These are phyloP conservation scores for Lota lota DNA, from an alignment of 2,113 vertebrate genomes.

Conservation along the genomic window DNA sequence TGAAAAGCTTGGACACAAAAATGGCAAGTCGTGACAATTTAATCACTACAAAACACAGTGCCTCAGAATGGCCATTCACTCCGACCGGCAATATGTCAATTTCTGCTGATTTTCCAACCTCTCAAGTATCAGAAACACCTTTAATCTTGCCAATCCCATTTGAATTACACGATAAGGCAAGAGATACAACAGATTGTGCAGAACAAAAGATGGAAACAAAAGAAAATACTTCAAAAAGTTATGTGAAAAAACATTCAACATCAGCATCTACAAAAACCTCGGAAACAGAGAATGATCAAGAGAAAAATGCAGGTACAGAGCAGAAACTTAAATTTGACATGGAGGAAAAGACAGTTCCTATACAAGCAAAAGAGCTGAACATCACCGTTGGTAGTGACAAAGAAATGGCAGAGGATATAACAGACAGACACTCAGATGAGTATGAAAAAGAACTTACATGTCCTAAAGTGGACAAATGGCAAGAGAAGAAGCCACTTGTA, in stretches of 20 bases:
- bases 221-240: neutral
- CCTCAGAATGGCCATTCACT: slow-evolving; percentile 36
- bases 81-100: slow-evolving; percentile 19
- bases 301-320: slow-evolving; percentile 7
- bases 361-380: slow-evolving; percentile 7
- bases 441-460: slow-evolving; percentile 1
- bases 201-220: slow-evolving; percentile 9
- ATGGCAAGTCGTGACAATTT: slow-evolving; percentile 21
- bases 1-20: slow-evolving; percentile 27
- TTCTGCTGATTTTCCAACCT: slow-evolving; percentile 8
- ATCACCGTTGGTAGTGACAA: slow-evolving; percentile 4
- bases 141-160: neutral
- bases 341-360: neutral
- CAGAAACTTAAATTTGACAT: neutral
- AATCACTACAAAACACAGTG: slow-evolving; percentile 17
- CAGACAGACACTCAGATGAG: neutral
- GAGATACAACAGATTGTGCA: slow-evolving; percentile 19
- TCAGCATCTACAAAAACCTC: slow-evolving; percentile 9
- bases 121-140: slow-evolving; percentile 6
- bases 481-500: neutral
- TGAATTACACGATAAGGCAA: slow-evolving; percentile 14
- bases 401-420: slow-evolving; percentile 15
- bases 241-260: neutral
- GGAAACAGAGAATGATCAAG: neutral
- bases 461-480: neutral